Evolutionary conservation across 2,113 vertebrate genomes (phyloP), one percentile per base, ranked within the genome.

Genomic region (Myodes glareolus): DNA sequence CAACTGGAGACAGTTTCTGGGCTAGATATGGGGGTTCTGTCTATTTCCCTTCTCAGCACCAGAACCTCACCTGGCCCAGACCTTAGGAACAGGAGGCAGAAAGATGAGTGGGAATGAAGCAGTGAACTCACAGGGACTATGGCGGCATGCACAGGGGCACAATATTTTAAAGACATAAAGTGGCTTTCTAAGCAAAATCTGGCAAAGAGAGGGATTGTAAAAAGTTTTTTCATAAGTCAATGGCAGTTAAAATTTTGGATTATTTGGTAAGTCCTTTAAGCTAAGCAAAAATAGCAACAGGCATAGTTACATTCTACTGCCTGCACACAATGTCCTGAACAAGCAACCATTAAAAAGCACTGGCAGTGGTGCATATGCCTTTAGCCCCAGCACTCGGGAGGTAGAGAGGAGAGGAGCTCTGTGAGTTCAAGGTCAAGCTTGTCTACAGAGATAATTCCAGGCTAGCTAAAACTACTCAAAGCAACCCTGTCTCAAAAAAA

Each of bases 191-290:
- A 85, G 58, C 67, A 76, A 58, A 31, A 80, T 81, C 70, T 61
- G n/a, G n/a, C 72, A 61, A 73, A 89, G 39, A 89, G 10, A 67
- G 13, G 4, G 42, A 16, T 17, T 89, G 84, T 89, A 67, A 90
- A 65, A 94, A 63, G 7, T 10, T 87, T 87, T 58, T 63, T 93
- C 42, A 93, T 42, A 96, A 93, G 81, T 39, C 82, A 97, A 39
- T 36, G 63, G 70, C 47, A 88, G 73, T 36, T 89, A 94, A 19
- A 96, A 89, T 77, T 91, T 67, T 55, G 10, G 52, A 47, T 65
- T 12, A 67, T 36, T 9, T 75, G 27, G 7, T 94, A 67, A 92
- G 27, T 75, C 4, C 80, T 93, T 92, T 61, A 92, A 75, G 25
- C 58, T 21, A 95, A 84, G 17, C 50, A 90, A 96, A 92, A 94